Conservation (phyloP, 2,797 vertebrate species). For the Nannoperca australis region DNA sequence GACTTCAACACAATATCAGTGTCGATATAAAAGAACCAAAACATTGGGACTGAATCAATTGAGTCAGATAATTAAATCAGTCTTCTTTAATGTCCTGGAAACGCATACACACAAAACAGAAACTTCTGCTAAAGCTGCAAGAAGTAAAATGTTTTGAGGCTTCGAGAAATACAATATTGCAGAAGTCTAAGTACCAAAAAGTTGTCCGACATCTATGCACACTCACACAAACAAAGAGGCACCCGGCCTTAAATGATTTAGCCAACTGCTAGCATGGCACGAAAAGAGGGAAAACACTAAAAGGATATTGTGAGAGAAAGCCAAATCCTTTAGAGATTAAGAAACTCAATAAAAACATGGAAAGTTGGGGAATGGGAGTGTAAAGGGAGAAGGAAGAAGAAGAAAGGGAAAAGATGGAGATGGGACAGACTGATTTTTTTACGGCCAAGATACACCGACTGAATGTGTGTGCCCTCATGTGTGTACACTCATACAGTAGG, state of each 20-base stretch:
- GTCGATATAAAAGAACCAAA: neutral
- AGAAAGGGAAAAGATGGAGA: constrained; percentile 41
- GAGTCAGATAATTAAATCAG: constrained; percentile 9
- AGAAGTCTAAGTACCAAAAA: constrained; percentile 38
- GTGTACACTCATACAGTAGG: constrained; percentile 26
- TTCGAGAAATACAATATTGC: constrained; percentile 29
- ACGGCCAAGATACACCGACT: constrained; percentile 52
- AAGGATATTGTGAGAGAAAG: constrained; percentile 49
- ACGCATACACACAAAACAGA: constrained; percentile 8
- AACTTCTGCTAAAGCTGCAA: constrained; percentile 31
- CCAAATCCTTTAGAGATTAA: constrained; percentile 67
- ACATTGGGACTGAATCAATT: constrained; percentile 4
- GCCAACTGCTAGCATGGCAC: constrained; percentile 42
- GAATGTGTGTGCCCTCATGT: constrained; percentile 3
- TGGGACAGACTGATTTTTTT: constrained; percentile 38
- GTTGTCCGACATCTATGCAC: constrained; percentile 45
- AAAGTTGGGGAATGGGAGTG: constrained; percentile 32
- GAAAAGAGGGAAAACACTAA: constrained; percentile 34
- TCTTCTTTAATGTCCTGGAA: constrained; percentile 25
- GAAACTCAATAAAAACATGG: constrained; percentile 48
- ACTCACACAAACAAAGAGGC: constrained; percentile 47
- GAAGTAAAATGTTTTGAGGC: constrained; percentile 29
- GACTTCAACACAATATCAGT: neutral
- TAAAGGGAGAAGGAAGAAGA: constrained; percentile 43
- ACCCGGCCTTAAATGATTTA: constrained; percentile 53